phyloP scores from a whole-genome alignment of 2,888 invertebrate species.

The Papilio protenor region DNA sequence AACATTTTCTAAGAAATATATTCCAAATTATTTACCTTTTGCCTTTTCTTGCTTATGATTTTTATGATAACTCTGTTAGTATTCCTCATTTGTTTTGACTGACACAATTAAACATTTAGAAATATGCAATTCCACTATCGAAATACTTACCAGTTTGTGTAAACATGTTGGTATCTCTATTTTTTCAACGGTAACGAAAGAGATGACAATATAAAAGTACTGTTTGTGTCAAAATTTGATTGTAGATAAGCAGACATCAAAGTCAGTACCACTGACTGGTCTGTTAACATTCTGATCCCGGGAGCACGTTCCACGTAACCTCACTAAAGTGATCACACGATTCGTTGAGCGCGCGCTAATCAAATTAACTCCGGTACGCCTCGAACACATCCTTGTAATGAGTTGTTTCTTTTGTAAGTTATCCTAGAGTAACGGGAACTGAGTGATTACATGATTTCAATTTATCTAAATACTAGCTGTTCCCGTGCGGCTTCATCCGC shows the following conservation, averaged over 20 bases:
- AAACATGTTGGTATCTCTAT: not conserved
- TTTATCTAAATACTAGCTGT: not conserved
- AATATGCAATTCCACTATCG: not conserved
- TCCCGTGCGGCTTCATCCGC: too few species aligned
- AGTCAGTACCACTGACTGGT: constrained; percentile 52
- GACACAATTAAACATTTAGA: not conserved
- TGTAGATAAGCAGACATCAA: constrained; percentile 56
- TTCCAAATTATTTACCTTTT: not conserved
- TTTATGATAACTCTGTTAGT: not conserved
- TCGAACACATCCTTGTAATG: constrained; percentile 69
- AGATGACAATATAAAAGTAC: not conserved
- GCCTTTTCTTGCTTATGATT: not conserved
- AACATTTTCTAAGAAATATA: constrained; percentile 36
- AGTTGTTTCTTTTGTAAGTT: constrained; percentile 54
- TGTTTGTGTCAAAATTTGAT: not conserved
- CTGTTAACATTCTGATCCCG: constrained; percentile 56
- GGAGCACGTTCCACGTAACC: constrained; percentile 67
- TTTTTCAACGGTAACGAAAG: not conserved
- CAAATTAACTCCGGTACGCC: constrained; percentile 76
- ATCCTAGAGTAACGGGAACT: constrained; percentile 40
- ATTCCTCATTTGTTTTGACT: not conserved
- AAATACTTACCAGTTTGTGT: not conserved
- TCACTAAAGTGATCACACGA: constrained; percentile 79
- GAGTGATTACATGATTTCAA: not conserved
- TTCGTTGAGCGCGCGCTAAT: constrained; percentile 76